Evolutionary conservation across 2,113 vertebrate species (phyloP), one percentile per base, ranked within the genome.

Genomic region (Amphiprion percula): DNA sequence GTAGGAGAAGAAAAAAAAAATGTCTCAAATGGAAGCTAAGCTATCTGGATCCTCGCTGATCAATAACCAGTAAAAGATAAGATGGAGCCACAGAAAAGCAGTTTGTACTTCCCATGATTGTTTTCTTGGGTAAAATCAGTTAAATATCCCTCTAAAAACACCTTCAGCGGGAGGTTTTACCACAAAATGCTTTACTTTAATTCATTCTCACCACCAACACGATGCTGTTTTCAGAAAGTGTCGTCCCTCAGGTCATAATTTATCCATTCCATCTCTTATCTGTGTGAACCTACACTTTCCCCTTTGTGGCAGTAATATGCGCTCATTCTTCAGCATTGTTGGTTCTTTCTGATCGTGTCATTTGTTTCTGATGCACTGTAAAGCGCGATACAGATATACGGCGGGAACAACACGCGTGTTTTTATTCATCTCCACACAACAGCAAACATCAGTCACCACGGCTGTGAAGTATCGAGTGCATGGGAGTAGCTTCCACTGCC

Each of bases 391-490:
- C 41, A 44, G 41, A 41, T 17, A n/a, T 3, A 54, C 26, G 21
- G 33, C 37, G 21, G 62, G 64, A 78, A 67, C 12, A 68, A 61
- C 55, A 47, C 2, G 1, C 37, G 21, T 28, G 19, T 59, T 46
- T 54, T 71, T 64, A 65, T 77, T 64, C 74, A 54, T 53, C 44
- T 49, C 46, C 17, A 47, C 53, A 39, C 33, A 64, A 52, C 44
- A 5, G 72, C 68, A 66, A 68, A 74, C 80, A 80, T 83, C 70
- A 55, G 66, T 80, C 79, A 73, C 54, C 4, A 1, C 39, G 67
- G 26, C 49, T 46, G 17, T 4, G 11, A 15, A 15, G 41, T 4
- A 44, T 4, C 0, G 23, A 50, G 62, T 23, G 37, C 58, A 24
- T 9, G 17, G 62, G 53, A 24, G 79, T 72, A 47, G 63, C 49